Conservation (phyloP, 2,113 vertebrate species). For the Phalacrocorax carbo region DNA sequence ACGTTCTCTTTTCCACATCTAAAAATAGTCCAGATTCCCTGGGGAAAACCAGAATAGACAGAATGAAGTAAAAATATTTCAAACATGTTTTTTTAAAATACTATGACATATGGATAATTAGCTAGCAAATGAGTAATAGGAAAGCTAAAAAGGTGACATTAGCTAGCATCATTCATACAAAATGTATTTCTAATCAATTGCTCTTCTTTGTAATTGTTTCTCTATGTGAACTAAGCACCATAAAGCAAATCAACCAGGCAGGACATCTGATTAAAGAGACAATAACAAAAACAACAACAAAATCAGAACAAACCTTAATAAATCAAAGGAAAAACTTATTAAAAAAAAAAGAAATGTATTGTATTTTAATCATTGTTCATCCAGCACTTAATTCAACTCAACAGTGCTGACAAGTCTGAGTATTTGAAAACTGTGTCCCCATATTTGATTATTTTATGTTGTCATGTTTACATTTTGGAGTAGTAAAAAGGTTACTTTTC, state of each 20-base stretch:
- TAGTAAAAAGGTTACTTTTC: background rate
- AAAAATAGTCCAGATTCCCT: background rate
- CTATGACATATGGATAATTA: constrained; percentile 13
- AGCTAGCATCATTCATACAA: background rate
- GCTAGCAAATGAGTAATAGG: background rate
- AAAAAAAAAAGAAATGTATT: no score
- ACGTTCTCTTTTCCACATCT: background rate
- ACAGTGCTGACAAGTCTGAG: background rate
- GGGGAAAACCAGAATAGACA: background rate
- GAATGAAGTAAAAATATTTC: background rate
- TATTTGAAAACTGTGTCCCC: background rate
- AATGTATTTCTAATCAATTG: constrained; percentile 1
- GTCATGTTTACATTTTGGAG: background rate
- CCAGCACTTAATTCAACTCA: background rate
- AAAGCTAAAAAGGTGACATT: background rate
- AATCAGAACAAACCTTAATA: background rate
- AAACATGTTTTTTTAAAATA: constrained; percentile 12
- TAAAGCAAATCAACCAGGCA: background rate
- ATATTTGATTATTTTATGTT: background rate
- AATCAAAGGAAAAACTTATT: background rate
- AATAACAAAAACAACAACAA: background rate
- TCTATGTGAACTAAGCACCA: background rate
- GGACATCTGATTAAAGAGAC: background rate
- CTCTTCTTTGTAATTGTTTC: background rate
- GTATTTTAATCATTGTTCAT: background rate